These are phyloP conservation scores for Ara ararauna DNA, from an alignment of 2,797 vertebrate species.

Conservation along the genomic window DNA sequence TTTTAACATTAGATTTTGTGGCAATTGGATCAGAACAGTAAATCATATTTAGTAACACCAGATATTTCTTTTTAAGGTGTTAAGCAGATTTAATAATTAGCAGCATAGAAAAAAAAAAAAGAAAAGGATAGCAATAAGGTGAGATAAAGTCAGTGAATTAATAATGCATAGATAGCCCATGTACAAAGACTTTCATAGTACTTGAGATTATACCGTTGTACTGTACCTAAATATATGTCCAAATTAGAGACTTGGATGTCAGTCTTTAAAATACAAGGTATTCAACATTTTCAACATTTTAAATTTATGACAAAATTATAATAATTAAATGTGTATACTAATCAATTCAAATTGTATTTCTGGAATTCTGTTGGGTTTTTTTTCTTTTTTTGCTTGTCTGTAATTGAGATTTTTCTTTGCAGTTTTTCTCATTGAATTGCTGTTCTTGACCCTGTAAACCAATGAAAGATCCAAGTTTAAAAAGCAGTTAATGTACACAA, in stretches of 20 bases:
- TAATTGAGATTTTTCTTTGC: background rate
- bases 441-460: background rate
- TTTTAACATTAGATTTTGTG: background rate
- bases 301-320: background rate
- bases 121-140: background rate
- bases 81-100: background rate
- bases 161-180: background rate
- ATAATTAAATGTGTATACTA: background rate
- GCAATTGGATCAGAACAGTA: background rate
- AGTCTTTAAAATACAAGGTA: background rate
- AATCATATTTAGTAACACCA: background rate
- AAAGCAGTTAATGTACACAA: constrained; percentile 60
- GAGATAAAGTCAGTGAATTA: background rate
- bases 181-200: background rate
- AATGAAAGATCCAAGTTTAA: constrained; percentile 41
- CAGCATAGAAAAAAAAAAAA: background rate
- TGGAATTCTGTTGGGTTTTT: background rate
- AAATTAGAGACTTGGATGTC: background rate
- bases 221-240: background rate
- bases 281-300: background rate
- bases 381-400: background rate
- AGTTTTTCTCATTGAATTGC: background rate
- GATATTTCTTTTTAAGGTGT: background rate
- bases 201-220: background rate
- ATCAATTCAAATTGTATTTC: background rate